Base-by-base conservation (phyloP, 2,888 invertebrate species). In the Tetragnatha montana region DNA sequence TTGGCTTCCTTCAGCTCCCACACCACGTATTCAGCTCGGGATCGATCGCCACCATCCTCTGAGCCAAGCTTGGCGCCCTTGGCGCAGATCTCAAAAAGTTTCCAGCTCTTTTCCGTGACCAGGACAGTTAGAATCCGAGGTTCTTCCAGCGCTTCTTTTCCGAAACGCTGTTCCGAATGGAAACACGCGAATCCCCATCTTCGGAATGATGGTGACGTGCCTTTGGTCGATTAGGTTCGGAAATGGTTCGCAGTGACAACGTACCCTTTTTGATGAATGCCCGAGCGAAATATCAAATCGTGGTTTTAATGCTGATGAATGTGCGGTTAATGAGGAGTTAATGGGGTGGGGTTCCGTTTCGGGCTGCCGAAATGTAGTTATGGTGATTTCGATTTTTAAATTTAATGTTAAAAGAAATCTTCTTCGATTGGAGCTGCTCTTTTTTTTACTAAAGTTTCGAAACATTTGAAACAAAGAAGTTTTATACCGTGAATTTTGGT, bases 31-130 rank as follows among this genome's bases (percentile, higher is more conserved):
- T 86, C 80, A 35, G 47, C 51, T 74, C 47, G 22, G 68, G 80
- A 86, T 86, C 74, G 86, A 86, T 86, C 60, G 14, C 14, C 50
- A 78, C 17, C 86, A 73, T 73, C 68, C 75, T 84, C 85, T n/a
- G 50, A 19, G 89, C 89, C 89, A 89, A 89, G 78, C 60, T 81
- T 89, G 89, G 89, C 85, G 70, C 10, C 71, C 71, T 85, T 70
- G n/a, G 75, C 35, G n/a, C 49, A 17, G 60, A 51, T 35, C 35
- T 35, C 81, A 71, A 82, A 82, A 82, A 71, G 73, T 82, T 21
- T 19, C 22, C 51, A 82, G 74, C 73, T 74, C 60, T 74, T 82
- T 60, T 82, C 50, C 82, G 82, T 82, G 82, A 82, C 82, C 74
- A 51, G 82, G 82, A 74, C 68, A 60, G 73, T 82, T 74, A 51